phyloP scores from a whole-genome alignment of 2,888 invertebrate species.

The Phlogophora meticulosa region DNA sequence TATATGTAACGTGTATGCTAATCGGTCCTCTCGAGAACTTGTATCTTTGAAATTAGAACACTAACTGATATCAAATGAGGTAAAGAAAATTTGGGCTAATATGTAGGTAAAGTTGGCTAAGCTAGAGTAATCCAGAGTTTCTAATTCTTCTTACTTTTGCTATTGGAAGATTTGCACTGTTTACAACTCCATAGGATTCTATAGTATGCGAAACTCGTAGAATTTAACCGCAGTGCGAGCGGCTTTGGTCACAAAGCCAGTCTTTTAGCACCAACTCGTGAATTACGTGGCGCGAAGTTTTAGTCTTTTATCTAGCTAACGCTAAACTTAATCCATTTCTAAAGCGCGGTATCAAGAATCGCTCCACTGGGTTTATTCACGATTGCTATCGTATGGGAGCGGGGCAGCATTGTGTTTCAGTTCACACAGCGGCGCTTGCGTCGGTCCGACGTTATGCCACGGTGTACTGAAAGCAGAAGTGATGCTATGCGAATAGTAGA shows the following conservation, averaged over 20 bases:
- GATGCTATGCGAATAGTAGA: constrained; percentile 22
- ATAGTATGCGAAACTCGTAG: constrained; percentile 2
- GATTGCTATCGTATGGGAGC: constrained; percentile 79
- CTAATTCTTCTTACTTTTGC: no score
- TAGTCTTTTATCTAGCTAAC: constrained; percentile 50
- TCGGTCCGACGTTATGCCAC: constrained; percentile 13
- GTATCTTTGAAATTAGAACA: neutral
- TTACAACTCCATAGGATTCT: neutral
- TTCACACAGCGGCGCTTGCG: constrained; percentile 70
- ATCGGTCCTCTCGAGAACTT: no score
- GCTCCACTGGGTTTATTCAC: constrained; percentile 76
- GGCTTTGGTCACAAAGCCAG: constrained; percentile 7
- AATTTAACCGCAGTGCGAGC: constrained; percentile 5
- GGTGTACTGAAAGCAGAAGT: constrained; percentile 33
- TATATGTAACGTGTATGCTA: no score
- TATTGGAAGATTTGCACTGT: neutral
- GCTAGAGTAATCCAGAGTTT: neutral
- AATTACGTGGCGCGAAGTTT: constrained; percentile 39
- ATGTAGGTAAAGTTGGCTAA: neutral
- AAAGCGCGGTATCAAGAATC: constrained; percentile 75
- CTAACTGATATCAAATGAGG: no score
- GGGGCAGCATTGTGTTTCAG: constrained; percentile 72
- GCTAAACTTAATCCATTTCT: constrained; percentile 77
- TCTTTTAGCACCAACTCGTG: constrained; percentile 33
- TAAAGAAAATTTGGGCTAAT: neutral